Evolutionary conservation across 2,797 vertebrate genomes (phyloP).

Genomic region (Otolemur crassicaudatus): DNA sequence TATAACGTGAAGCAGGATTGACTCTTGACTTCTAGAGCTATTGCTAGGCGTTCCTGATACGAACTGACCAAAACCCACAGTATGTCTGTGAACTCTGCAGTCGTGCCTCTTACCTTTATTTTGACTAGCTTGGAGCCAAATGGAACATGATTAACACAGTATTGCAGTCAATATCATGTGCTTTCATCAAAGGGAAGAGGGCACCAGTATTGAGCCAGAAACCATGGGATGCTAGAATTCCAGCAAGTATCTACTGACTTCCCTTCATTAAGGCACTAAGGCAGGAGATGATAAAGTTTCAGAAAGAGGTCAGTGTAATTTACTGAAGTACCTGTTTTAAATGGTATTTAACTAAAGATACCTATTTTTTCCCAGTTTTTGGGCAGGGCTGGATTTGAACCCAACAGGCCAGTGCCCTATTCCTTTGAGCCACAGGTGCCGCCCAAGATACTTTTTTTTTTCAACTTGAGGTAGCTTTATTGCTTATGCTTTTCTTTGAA

Average conservation of each 20-base stretch:
- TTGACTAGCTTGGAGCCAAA: not conserved
- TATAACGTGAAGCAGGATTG: not conserved
- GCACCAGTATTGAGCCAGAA: not conserved
- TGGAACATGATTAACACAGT: not conserved
- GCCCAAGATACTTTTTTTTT: not conserved
- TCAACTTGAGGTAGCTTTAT: not conserved
- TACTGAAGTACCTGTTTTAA: not conserved
- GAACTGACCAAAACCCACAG: not conserved
- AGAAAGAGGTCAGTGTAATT: not conserved
- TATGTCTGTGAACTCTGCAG: not conserved
- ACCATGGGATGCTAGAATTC: not conserved
- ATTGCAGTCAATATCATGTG: not conserved
- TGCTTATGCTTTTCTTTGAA: constrained; percentile 51
- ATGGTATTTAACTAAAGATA: not conserved
- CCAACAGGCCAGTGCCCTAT: too few species aligned
- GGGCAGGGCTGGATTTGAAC: too few species aligned
- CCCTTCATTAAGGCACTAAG: not conserved
- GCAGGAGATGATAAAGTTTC: constrained; percentile 35
- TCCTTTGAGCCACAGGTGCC: too few species aligned
- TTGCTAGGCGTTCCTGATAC: not conserved
- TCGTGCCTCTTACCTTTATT: not conserved
- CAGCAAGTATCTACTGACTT: not conserved
- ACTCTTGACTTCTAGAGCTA: not conserved
- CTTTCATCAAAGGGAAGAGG: not conserved
- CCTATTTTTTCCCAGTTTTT: too few species aligned